phyloP scores from a whole-genome alignment of 2,113 vertebrate species.

The Oncorhynchus kisutch region DNA sequence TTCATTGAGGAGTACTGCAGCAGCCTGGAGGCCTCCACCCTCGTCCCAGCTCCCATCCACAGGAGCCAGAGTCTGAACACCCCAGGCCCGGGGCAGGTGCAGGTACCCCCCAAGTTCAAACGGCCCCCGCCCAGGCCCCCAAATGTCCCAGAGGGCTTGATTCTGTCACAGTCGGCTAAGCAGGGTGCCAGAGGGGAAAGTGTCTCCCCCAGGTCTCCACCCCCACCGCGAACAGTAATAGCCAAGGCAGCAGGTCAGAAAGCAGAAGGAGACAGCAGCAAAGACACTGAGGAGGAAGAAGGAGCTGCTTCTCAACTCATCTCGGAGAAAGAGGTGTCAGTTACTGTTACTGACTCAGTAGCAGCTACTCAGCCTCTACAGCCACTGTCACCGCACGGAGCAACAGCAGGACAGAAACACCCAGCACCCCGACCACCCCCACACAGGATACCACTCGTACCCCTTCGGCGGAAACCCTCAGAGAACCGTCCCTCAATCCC shows the following conservation, averaged over 20 bases:
- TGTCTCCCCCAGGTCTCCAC: conserved; percentile 40
- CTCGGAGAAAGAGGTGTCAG: conserved; percentile 9
- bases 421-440: neutral
- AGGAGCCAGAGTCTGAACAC: conserved; percentile 51
- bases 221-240: neutral
- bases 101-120: conserved; percentile 63
- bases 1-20: conserved; percentile 80
- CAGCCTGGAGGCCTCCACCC: conserved; percentile 39
- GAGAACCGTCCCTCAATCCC: too few relatives aligned
- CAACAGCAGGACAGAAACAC: conserved; percentile 19
- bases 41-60: conserved; percentile 30
- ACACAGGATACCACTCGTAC: too few relatives aligned
- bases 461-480: too few relatives aligned
- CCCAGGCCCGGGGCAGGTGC: conserved; percentile 5
- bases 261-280: conserved; percentile 38
- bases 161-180: conserved; percentile 14
- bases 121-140: conserved; percentile 76
- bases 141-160: conserved; percentile 22
- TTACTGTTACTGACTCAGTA: too few relatives aligned
- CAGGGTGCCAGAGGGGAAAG: conserved; percentile 46
- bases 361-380: too few relatives aligned
- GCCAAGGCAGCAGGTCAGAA: conserved; percentile 29
- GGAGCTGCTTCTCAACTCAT: conserved; percentile 17
- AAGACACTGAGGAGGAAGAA: conserved; percentile 29
- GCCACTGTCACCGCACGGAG: neutral